Evolutionary conservation across 2,888 invertebrate genomes (phyloP), one percentile per base, ranked within the genome.

Genomic region (Sarcophaga subvicina): DNA sequence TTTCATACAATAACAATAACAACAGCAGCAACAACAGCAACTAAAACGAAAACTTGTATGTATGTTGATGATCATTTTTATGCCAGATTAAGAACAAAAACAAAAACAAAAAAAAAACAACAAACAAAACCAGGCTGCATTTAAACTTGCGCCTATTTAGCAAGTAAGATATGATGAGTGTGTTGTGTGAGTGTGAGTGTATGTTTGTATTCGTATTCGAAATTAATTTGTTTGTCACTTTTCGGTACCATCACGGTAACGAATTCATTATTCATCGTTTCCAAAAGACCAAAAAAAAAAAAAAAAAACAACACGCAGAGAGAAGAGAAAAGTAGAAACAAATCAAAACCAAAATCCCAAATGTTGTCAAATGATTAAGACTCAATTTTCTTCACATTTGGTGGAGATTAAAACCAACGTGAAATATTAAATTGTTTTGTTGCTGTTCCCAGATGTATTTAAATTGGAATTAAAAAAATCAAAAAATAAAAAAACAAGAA

Each of bases 141-240:
- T 54, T 17, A 54, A 14, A 54, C 17, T 54, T 17, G 54, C 47
- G 17, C 69, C 69, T 20, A n/a, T 45, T n/a, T 27, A 49, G 12
- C 14, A 49, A 20, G 12, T n/a, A 37, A 37, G 20, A 70, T 22
- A 22, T 54, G 12, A 17, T 54, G 54, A 14, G 4, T 17, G 45
- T 49, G 37, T 62, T 49, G 59, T 37, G 37, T n/a, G 54, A 14
- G 8, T 71, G 70, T 71, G 70, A 20, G 5, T 62, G 60, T 17
- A 60, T 54, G 54, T 54, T 14, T 54, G 54, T 54, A 14, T 54
- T 12, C 4, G 54, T 14, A 54, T 14, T 17, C 17, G 54, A 84
- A 84, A 84, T 87, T 87, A 87, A 84, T 84, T 87, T 87, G 84
- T 87, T 87, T 87, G 87, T 87, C 87, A 87, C 87, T 87, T 84